A percentile compares a stretch with the other conserved stretches of the same genome.
Evolutionary conservation across 2,797 vertebrate species (phyloP).

Genomic region (Pangasius mekongensis): DNA sequence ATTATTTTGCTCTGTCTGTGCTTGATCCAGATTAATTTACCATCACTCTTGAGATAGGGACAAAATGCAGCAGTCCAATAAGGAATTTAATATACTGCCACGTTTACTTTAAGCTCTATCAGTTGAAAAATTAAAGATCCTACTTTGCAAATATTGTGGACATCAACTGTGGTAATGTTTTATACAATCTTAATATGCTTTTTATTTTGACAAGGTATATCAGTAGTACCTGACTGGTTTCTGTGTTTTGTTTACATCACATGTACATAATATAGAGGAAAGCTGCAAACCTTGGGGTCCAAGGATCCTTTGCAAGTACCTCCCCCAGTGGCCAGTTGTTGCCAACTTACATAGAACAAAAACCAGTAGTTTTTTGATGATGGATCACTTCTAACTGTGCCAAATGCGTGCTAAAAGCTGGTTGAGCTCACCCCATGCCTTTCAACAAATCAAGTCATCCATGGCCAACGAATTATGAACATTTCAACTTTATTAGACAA

Average conservation of each 20-base stretch:
- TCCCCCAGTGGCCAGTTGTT: too few species aligned
- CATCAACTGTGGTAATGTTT: neutral
- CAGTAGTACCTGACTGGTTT: neutral
- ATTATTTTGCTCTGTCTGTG: conserved; percentile 65
- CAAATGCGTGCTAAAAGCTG: neutral
- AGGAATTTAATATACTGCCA: conserved; percentile 32
- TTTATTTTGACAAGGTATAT: neutral
- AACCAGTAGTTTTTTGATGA: neutral
- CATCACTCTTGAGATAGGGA: conserved; percentile 47
- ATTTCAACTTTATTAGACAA: neutral
- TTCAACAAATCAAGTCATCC: neutral
- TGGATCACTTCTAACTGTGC: neutral
- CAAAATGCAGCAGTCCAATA: conserved; percentile 15
- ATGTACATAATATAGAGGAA: neutral
- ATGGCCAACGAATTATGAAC: neutral
- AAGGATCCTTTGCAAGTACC: neutral
- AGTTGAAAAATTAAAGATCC: neutral
- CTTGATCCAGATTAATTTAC: conserved; percentile 74
- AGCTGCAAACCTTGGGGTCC: neutral
- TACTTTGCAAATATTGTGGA: neutral
- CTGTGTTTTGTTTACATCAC: neutral
- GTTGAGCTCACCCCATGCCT: neutral
- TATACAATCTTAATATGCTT: neutral
- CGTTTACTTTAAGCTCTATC: conserved; percentile 3
- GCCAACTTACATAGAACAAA: neutral